These are phyloP conservation scores for Drymonia ruficornis DNA, from an alignment of 2,888 invertebrate species.

Conservation along the genomic window DNA sequence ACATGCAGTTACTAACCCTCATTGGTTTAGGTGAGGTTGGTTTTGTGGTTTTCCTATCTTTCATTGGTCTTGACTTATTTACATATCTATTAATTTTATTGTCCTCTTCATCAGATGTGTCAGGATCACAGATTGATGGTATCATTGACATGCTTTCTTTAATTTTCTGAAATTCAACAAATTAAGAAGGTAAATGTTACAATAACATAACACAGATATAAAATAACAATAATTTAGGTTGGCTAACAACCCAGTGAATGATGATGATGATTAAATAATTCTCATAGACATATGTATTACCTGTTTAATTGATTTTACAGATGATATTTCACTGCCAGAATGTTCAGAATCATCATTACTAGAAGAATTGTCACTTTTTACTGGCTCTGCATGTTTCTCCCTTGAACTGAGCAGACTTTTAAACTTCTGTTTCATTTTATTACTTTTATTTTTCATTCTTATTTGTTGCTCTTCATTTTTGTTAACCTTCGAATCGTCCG, in stretches of 20 bases:
- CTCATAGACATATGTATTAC: no score
- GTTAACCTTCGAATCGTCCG: conserved; percentile 15
- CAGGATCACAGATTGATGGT: conserved; percentile 82
- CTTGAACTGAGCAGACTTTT: conserved; percentile 53
- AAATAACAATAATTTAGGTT: no score
- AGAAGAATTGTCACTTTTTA: conserved; percentile 23
- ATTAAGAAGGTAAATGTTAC: background rate
- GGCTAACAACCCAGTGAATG: no score
- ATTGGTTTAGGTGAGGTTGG: conserved; percentile 63
- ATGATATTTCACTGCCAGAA: conserved; percentile 45
- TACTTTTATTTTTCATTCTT: conserved; percentile 62
- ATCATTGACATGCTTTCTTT: conserved; percentile 56
- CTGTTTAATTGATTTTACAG: conserved; percentile 62
- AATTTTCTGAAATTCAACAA: conserved; percentile 52
- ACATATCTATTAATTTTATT: conserved; percentile 20
- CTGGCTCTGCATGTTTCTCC: conserved; percentile 25
- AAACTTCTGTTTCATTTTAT: conserved; percentile 67
- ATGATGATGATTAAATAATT: no score
- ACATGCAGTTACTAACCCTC: conserved; percentile 43
- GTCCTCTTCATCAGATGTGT: conserved; percentile 79
- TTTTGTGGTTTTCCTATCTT: conserved; percentile 51
- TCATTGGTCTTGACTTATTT: conserved; percentile 39
- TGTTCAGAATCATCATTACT: conserved; percentile 27
- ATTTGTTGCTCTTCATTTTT: conserved; percentile 52
- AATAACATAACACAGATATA: background rate